phyloP scores from a whole-genome alignment of 2,113 vertebrate genomes.

The Pyxicephalus adspersus region DNA sequence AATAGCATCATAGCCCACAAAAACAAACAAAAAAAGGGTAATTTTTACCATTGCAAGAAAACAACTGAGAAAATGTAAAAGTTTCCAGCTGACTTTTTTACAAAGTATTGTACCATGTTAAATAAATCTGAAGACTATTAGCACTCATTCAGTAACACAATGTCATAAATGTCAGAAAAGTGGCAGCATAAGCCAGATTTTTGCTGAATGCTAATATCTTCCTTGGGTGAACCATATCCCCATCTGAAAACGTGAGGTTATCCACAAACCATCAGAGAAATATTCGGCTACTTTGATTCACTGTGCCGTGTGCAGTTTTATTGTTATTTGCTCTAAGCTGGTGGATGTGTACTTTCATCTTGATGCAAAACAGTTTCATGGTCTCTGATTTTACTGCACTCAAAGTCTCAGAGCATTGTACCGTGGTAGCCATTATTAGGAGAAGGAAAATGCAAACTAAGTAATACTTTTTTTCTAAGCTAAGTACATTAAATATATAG shows the following conservation, averaged over 20 bases:
- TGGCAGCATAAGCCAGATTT: neutral
- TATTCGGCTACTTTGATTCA: slow-evolving; percentile 19
- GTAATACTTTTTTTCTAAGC: no score
- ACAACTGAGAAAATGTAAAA: slow-evolving; percentile 18
- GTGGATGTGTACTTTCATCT: slow-evolving; percentile 9
- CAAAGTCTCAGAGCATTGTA: neutral
- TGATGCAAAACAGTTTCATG: slow-evolving; percentile 2
- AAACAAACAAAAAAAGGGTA: no score
- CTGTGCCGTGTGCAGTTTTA: slow-evolving; percentile 2
- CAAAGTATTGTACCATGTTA: neutral
- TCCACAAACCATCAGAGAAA: neutral
- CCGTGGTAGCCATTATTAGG: no score
- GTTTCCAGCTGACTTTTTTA: slow-evolving; percentile 26
- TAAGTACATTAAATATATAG: no score
- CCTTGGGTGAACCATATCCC: neutral
- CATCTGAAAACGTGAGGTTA: slow-evolving; percentile 1
- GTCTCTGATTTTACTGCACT: neutral
- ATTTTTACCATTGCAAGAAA: slow-evolving; percentile 6
- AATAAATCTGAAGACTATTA: neutral
- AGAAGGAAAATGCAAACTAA: no score
- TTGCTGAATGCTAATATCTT: slow-evolving; percentile 44
- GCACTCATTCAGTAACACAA: neutral
- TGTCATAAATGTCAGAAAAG: slow-evolving; percentile 20
- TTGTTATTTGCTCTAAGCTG: slow-evolving; percentile 1
- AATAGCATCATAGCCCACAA: no score